A percentile compares a stretch with the other conserved stretches of the same genome.
phyloP scores from a whole-genome alignment of 1,140 invertebrate species.

The Eubasilissa regina region DNA sequence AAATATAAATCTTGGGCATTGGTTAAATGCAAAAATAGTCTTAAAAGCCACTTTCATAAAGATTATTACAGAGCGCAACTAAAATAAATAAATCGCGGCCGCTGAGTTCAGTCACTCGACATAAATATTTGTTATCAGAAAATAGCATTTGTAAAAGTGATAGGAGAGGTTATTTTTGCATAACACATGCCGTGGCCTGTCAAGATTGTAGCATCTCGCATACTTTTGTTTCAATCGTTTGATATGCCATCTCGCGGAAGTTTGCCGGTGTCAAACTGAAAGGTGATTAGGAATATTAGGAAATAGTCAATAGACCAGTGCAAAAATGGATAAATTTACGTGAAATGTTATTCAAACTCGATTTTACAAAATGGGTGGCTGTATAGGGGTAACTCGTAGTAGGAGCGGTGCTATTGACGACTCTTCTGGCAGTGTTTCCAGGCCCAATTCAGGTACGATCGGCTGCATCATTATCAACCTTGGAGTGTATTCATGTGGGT shows the following conservation, averaged over 20 bases:
- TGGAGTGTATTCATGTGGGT: conserved; percentile 47
- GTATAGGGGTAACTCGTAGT: conserved; percentile 85
- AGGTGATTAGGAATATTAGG: conserved; percentile 50
- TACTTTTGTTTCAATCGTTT: conserved; percentile 44
- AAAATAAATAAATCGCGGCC: too few species aligned
- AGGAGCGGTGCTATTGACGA: conserved; percentile 85
- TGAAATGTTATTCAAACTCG: conserved; percentile 43
- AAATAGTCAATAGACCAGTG: conserved; percentile 32
- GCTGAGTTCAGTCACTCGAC: background rate
- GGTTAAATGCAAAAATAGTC: too few species aligned
- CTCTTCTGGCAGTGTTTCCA: conserved; percentile 82
- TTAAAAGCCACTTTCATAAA: too few species aligned
- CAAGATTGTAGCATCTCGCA: background rate
- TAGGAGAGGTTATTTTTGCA: background rate
- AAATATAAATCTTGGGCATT: too few species aligned
- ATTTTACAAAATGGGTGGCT: conserved; percentile 82
- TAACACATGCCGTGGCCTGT: background rate
- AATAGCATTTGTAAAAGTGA: background rate
- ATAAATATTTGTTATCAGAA: background rate
- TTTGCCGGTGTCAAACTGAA: conserved; percentile 52
- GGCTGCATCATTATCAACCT: conserved; percentile 56
- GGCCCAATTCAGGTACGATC: conserved; percentile 81
- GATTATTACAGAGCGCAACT: too few species aligned
- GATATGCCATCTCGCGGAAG: conserved; percentile 53
- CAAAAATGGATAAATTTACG: conserved; percentile 48